Evolutionary conservation across 1,140 invertebrate species (phyloP), one percentile per base, ranked within the genome.

Genomic region (Cydia pomonella): DNA sequence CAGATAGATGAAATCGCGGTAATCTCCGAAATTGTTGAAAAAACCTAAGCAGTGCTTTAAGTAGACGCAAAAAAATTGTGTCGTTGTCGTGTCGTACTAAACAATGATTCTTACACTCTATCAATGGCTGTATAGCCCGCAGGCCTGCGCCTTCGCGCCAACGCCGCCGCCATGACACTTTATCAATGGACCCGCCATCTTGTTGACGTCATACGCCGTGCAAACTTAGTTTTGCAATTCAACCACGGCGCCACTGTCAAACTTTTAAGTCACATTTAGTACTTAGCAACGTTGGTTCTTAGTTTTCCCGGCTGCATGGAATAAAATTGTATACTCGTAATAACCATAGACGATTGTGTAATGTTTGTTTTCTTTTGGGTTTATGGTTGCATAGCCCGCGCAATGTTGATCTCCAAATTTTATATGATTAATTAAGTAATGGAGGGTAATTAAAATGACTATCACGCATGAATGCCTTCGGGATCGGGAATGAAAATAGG

Each of bases 111-210:
- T 62, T 71, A 78, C 81, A 76, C 77, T 84, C 82, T 90, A 89
- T 92, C 90, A 92, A 92, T 92, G 90, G 84, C 77, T 87, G 84
- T 90, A 87, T 88, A 88, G 77, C 72, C 13, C 18, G 13, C 78
- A 78, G 59, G 83, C 78, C 77, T 88, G 86, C 87, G 90, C 89
- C 33, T 72, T 78, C 75, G 74, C 82, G 76, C 77, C 72, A 76
- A 75, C n/a, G 64, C 78, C 38, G 73, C 79, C 79, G 80, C 83
- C 82, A 82, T 85, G 80, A 84, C 84, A 74, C 73, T 84, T 89
- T 87, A 88, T 92, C 89, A 92, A 92, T 92, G 90, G 85, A 82
- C 41, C 80, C 38, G 84, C 88, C 90, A 92, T 92, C 82, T 92
- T 91, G 83, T 78, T 92, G 89, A 92, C 90, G 90, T 92, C 90